Evolutionary conservation across 2,113 vertebrate species (phyloP).

Genomic region (Megaleporinus macrocephalus): DNA sequence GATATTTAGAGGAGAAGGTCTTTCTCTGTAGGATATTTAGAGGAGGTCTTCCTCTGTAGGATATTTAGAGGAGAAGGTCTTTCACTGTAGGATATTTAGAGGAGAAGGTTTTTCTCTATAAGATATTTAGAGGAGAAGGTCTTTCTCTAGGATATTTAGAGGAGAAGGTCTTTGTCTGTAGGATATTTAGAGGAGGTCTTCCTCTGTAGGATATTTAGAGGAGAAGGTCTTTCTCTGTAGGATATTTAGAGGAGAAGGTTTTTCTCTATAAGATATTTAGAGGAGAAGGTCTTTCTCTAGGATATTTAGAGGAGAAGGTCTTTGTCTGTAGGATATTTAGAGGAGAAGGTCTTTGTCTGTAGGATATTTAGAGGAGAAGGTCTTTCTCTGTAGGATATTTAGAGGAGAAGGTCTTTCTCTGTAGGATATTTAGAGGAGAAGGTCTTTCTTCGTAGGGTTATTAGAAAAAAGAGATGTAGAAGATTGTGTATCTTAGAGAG

Average conservation of each 20-base stretch:
- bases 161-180: neutral
- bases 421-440: neutral
- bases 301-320: neutral
- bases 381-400: no score
- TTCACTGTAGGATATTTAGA: neutral
- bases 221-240: neutral
- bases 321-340: neutral
- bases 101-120: neutral
- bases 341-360: no score
- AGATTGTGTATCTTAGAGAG: neutral
- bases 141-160: neutral
- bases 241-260: neutral
- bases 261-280: neutral
- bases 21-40: neutral
- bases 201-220: neutral
- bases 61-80: neutral
- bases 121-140: neutral
- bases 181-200: neutral
- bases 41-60: no score
- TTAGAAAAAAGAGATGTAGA: neutral
- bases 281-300: neutral
- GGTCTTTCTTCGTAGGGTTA: neutral
- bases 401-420: no score
- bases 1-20: neutral
- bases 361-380: no score